Evolutionary conservation across 2,797 vertebrate species (phyloP).

Genomic region (Parauchenoglanis punctatus): DNA sequence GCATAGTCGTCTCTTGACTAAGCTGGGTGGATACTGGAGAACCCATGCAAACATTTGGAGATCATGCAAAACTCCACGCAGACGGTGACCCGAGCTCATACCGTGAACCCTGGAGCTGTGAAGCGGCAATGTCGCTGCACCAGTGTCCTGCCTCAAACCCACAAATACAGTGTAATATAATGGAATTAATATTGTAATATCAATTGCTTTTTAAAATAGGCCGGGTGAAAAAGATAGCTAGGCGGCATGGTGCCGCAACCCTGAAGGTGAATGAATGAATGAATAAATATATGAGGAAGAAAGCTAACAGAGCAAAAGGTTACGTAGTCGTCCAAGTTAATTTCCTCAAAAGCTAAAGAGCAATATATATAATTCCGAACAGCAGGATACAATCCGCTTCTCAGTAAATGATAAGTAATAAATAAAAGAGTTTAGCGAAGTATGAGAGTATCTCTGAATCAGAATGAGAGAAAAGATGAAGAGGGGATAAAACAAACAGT

Average conservation of each 20-base stretch:
- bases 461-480: neutral
- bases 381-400: neutral
- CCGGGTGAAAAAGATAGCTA: no score
- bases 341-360: neutral
- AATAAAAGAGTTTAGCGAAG: neutral
- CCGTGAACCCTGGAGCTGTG: neutral
- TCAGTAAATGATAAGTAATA: neutral
- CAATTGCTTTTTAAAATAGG: neutral
- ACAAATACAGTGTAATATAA: neutral
- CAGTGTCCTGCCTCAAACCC: no score
- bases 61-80: neutral
- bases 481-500: neutral
- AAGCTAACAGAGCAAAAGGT: neutral
- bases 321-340: neutral
- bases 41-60: neutral
- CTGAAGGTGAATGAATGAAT: neutral
- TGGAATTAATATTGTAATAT: neutral
- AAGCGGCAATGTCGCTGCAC: neutral
- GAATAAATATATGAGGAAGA: neutral
- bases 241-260: neutral
- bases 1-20: neutral
- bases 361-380: neutral
- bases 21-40: neutral
- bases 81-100: neutral
- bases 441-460: neutral